Evolutionary conservation across 1,140 invertebrate genomes (phyloP), one percentile per base, ranked within the genome.

Genomic region (Phenacoccus solenopsis): DNA sequence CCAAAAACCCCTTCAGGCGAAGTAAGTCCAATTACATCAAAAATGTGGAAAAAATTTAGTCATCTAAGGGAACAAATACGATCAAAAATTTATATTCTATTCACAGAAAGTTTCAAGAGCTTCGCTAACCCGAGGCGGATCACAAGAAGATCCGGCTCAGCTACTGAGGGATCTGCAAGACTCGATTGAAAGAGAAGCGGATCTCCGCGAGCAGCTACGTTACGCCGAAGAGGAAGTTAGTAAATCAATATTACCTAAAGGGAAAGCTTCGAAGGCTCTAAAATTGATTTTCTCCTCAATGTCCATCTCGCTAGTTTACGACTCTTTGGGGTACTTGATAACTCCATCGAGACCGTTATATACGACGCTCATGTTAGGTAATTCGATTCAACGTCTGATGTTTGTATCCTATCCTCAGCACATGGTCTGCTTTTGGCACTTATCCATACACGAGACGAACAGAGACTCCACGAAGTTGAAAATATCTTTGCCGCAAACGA

Each of bases 101-200:
- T 73, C 72, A 70, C 75, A 86, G 82, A 88, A 85, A 79, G 79
- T 87, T 24, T 87, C 86, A 3, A 79, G 87, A 67, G 85, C 86
- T 68, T 86, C 86, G 5, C 73, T 89, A 4, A 88, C 85, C 0
- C 80, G 87, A 67, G 87, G 87, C 32, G 87, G 87, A n/a, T 88
- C 86, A 10, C 88, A 89, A 75, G 88, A 90, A 73, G 89, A 91
- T 79, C 86, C 88, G 1, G 84, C 84, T 69, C 89, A 94, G 76
- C 79, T 95, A 25, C 81, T 93, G 67, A 81, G 91, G 64, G 92
- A 96, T 76, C 81, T 97, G 0, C 91, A 93, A 78, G 94, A 96
- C 79, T 89, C 90, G 9, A 81, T 94, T 64, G 94, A 98, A 81
- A 79, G 94, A 28, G 94, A 98, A 79, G 91, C 90, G 4, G 94